Evolutionary conservation across 2,888 invertebrate species (phyloP).

Genomic region (Ceramica pisi): DNA sequence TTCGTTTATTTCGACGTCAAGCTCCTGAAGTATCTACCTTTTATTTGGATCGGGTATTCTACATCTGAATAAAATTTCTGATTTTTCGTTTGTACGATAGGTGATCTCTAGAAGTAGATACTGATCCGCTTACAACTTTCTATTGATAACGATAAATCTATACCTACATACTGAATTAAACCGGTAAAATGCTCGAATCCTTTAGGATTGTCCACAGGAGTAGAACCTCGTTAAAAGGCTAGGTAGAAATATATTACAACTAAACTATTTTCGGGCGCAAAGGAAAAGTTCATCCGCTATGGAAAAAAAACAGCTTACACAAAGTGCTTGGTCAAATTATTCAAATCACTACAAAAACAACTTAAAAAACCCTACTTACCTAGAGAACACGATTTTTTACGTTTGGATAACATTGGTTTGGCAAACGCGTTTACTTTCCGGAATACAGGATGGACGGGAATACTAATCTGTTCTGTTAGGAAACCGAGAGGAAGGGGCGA

Average conservation of each 20-base stretch:
- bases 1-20: neutral
- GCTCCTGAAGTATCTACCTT: neutral
- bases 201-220: neutral
- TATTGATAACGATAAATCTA: too few relatives aligned
- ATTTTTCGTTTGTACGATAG: too few relatives aligned
- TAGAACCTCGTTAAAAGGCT: neutral
- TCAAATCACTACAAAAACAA: slow-evolving; percentile 63
- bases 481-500: slow-evolving; percentile 31
- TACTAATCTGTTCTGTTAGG: slow-evolving; percentile 61
- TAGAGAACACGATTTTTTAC: slow-evolving; percentile 57
- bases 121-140: too few relatives aligned
- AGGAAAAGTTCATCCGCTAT: slow-evolving; percentile 10
- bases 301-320: slow-evolving; percentile 53
- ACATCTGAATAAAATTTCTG: too few relatives aligned
- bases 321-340: slow-evolving; percentile 58
- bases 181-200: neutral
- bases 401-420: slow-evolving; percentile 53
- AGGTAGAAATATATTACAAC: neutral
- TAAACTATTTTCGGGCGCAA: slow-evolving; percentile 32
- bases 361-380: slow-evolving; percentile 57
- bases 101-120: too few relatives aligned
- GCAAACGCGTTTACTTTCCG: slow-evolving; percentile 54
- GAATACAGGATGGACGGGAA: slow-evolving; percentile 58
- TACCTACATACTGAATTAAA: too few relatives aligned
- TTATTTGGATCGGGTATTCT: too few relatives aligned